phyloP scores from a whole-genome alignment of 2,888 invertebrate genomes.

The Stramonita haemastoma region DNA sequence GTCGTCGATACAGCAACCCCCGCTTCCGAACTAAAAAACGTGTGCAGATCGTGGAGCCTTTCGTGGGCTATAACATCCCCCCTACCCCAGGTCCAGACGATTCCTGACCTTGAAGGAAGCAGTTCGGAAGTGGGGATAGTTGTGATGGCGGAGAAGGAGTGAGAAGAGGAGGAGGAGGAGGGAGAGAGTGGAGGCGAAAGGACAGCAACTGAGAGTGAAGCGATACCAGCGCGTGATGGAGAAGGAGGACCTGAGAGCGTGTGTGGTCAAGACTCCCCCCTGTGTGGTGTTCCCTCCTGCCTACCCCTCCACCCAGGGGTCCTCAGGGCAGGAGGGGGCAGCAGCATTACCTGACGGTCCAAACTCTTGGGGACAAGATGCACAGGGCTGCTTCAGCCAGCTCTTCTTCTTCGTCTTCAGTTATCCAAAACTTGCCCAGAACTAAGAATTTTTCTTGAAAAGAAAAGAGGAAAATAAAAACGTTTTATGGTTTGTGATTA shows the following conservation, averaged over 20 bases:
- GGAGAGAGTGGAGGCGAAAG: neutral
- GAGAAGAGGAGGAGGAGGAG: neutral
- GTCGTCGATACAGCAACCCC: neutral
- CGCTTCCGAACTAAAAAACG: neutral
- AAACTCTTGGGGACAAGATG: neutral
- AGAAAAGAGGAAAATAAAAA: too few relatives aligned
- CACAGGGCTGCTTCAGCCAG: neutral
- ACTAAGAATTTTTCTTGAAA: too few relatives aligned
- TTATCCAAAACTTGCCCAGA: too few relatives aligned
- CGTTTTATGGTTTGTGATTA: too few relatives aligned
- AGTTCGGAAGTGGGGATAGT: neutral
- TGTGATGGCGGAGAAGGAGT: too few relatives aligned
- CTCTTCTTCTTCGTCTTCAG: neutral
- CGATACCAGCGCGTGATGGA: neutral
- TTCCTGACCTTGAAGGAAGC: neutral
- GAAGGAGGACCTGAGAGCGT: neutral
- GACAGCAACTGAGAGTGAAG: neutral
- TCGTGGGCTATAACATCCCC: slow-evolving; percentile 27
- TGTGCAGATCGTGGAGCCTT: slow-evolving; percentile 27
- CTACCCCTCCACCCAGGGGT: neutral
- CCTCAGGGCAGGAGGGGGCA: neutral
- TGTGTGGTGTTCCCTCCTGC: neutral
- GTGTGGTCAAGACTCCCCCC: slow-evolving; percentile 4
- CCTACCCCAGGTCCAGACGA: slow-evolving; percentile 9
- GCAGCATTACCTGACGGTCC: neutral